Conservation (phyloP, 2,888 invertebrate species). For the Heliconius hortense region DNA sequence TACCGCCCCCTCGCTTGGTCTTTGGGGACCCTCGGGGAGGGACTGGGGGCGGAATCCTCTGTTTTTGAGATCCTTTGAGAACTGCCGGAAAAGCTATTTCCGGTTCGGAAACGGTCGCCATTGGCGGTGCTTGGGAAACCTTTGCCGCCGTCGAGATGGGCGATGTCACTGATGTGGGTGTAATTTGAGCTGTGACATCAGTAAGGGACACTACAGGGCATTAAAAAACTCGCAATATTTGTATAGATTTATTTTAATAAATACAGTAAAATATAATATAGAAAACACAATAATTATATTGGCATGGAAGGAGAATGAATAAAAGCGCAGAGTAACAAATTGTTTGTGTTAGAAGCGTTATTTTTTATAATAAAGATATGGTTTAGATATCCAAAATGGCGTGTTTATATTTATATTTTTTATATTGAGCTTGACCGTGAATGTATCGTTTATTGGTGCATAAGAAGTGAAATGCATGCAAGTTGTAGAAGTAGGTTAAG, state of each 20-base stretch:
- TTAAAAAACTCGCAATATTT: conserved; percentile 49
- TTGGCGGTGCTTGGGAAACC: conserved; percentile 59
- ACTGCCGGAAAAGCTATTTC: conserved; percentile 87
- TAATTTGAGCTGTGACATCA: conserved; percentile 80
- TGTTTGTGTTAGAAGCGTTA: conserved; percentile 65
- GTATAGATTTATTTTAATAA: conserved; percentile 62
- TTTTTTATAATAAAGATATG: conserved; percentile 41
- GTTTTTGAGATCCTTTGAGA: conserved; percentile 87
- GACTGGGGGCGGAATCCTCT: conserved; percentile 93
- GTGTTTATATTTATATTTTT: conserved; percentile 79
- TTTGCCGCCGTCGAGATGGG: conserved; percentile 71
- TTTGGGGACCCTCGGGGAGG: conserved; percentile 92
- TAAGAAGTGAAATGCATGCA: conserved; percentile 62
- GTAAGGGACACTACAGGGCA: conserved; percentile 75
- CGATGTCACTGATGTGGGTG: conserved; percentile 74
- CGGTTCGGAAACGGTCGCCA: conserved; percentile 72
- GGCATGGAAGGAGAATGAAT: conserved; percentile 48
- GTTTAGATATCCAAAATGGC: conserved; percentile 72
- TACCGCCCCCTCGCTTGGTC: conserved; percentile 79
- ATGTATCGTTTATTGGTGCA: conserved; percentile 74
- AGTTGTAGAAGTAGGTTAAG: conserved; percentile 51
- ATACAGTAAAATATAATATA: conserved; percentile 50
- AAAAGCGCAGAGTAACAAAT: conserved; percentile 51
- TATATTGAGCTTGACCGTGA: conserved; percentile 77
- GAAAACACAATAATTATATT: conserved; percentile 52